Evolutionary conservation across 2,113 vertebrate species (phyloP).

Genomic region (Hydropotes inermis): DNA sequence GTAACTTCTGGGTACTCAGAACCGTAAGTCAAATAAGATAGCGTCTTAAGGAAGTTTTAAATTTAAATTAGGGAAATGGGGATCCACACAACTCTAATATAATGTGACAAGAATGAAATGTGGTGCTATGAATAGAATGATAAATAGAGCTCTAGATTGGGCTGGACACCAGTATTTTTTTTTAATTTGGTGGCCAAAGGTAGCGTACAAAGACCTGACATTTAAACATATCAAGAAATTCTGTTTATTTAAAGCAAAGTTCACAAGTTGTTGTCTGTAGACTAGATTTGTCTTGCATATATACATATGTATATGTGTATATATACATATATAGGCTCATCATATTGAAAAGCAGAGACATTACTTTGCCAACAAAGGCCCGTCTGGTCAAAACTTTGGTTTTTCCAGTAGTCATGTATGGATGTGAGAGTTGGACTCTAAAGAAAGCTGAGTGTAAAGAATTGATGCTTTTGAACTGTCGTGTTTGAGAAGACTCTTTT

Average conservation of each 20-base stretch:
- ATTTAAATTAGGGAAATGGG: background rate
- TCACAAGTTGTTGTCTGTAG: background rate
- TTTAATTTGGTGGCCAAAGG: background rate
- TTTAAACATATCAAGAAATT: background rate
- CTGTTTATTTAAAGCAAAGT: background rate
- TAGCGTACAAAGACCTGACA: background rate
- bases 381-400: background rate
- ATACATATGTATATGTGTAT: background rate
- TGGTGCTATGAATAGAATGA: background rate
- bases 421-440: background rate
- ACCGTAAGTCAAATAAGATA: background rate
- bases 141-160: background rate
- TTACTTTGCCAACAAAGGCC: background rate
- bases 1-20: background rate
- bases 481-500: background rate
- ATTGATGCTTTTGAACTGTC: background rate
- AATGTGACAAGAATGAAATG: background rate
- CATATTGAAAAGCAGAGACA: background rate
- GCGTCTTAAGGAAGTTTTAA: background rate
- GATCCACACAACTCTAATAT: background rate
- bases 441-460: background rate
- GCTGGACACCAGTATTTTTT: background rate
- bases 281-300: background rate
- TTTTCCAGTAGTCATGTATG: background rate
- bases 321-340: background rate